phyloP scores from a whole-genome alignment of 2,797 vertebrate genomes.

The Euphonia xanthogaster region DNA sequence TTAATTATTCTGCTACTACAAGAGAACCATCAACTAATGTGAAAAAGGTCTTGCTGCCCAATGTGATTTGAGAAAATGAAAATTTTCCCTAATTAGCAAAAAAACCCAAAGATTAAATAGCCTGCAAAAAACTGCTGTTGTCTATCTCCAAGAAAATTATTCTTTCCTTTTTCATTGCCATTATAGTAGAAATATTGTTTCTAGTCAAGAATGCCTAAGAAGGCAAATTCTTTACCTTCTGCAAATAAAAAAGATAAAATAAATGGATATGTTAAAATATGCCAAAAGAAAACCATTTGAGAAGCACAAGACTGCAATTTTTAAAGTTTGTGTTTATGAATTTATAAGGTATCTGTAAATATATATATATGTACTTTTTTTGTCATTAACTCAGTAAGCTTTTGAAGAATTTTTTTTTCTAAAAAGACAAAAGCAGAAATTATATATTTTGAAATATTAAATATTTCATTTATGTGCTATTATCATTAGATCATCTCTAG shows the following conservation, averaged over 20 bases:
- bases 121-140: neutral
- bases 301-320: neutral
- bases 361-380: neutral
- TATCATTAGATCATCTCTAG: neutral
- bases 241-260: neutral
- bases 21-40: neutral
- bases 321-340: neutral
- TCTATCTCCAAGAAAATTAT: neutral
- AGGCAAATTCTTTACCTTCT: rapidly evolving
- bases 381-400: neutral
- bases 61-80: neutral
- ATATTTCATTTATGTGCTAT: neutral
- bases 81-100: neutral
- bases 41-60: neutral
- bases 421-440: neutral
- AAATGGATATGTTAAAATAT: neutral
- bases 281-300: neutral
- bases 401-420: neutral
- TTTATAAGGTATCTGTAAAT: neutral
- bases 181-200: neutral
- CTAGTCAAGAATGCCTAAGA: neutral
- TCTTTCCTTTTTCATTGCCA: neutral
- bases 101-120: neutral
- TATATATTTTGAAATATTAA: neutral
- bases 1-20: neutral